Conservation (phyloP, 2,113 vertebrate species). For the Hemibagrus wyckioides region DNA sequence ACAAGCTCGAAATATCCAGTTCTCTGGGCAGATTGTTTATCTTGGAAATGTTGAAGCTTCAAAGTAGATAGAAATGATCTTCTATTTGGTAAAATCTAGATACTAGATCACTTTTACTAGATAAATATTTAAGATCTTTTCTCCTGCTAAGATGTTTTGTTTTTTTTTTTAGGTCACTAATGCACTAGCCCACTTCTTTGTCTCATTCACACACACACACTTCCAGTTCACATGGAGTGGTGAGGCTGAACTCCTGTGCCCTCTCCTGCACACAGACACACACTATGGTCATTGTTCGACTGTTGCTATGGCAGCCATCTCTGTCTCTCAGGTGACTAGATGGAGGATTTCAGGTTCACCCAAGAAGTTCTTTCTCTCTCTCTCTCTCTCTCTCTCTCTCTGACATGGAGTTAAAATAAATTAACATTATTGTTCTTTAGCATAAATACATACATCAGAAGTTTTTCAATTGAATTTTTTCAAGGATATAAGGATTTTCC, state of each 20-base stretch:
- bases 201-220: slow-evolving; percentile 29
- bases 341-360: slow-evolving; percentile 49
- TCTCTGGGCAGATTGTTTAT: not conserved
- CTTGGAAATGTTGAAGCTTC: not conserved
- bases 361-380: not conserved
- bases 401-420: not conserved
- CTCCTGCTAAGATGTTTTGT: not conserved
- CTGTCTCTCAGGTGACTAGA: slow-evolving; percentile 48
- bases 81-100: not conserved
- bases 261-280: slow-evolving; percentile 34
- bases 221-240: slow-evolving; percentile 20
- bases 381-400: not conserved
- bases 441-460: not conserved
- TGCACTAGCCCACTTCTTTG: slow-evolving; percentile 1
- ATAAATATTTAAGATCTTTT: not conserved
- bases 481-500: not conserved
- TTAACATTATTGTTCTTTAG: not conserved
- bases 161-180: slow-evolving; percentile 35
- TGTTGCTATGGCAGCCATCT: slow-evolving; percentile 53
- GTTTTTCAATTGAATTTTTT: not conserved
- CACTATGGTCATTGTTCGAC: slow-evolving; percentile 58
- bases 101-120: not conserved
- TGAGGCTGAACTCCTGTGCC: slow-evolving; percentile 49
- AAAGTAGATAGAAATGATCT: not conserved
- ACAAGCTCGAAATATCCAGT: not conserved